Percentiles rank a stretch among this genome's conserved stretches.
Conservation (phyloP, 30 jellyfish, hydroid and myxozoan genomes). For the Turritopsis dohrnii region DNA sequence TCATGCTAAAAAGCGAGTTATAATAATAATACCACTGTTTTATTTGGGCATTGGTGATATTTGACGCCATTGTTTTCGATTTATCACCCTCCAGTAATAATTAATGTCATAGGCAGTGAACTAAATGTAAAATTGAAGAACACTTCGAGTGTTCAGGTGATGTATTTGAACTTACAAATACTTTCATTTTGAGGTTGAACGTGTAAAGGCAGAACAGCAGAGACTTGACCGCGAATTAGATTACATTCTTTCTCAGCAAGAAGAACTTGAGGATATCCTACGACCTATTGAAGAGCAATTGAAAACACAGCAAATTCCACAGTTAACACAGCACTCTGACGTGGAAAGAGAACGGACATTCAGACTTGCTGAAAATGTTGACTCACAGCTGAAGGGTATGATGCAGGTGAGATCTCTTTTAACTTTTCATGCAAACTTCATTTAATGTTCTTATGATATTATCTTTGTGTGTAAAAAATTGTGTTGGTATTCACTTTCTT, state of each 20-base stretch:
- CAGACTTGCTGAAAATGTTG: conserved; percentile 81
- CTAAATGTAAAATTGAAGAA: too few relatives aligned
- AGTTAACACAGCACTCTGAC: conserved; percentile 85
- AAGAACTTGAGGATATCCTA: conserved; percentile 82
- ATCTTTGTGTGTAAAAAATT: too few relatives aligned
- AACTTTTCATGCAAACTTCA: too few relatives aligned
- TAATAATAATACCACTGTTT: too few relatives aligned
- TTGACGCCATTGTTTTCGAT: too few relatives aligned
- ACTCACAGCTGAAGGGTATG: conserved; percentile 73
- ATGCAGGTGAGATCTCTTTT: conserved; percentile 39
- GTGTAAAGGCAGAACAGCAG: conserved; percentile 82
- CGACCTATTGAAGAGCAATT: conserved; percentile 72
- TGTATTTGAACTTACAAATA: not conserved
- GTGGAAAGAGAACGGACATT: conserved; percentile 88
- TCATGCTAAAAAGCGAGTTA: too few relatives aligned
- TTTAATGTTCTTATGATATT: too few relatives aligned
- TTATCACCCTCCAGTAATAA: too few relatives aligned
- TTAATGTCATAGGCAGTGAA: too few relatives aligned
- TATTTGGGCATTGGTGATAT: too few relatives aligned
- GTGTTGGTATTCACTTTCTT: too few relatives aligned
- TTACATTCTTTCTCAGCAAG: conserved; percentile 84
- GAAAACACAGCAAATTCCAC: conserved; percentile 59
- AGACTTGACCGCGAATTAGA: conserved; percentile 91
- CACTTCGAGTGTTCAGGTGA: too few relatives aligned
- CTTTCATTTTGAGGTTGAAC: conserved; percentile 35